Base-by-base conservation (phyloP, 2,113 vertebrate genomes). In the Eulacestoma nigropectus region DNA sequence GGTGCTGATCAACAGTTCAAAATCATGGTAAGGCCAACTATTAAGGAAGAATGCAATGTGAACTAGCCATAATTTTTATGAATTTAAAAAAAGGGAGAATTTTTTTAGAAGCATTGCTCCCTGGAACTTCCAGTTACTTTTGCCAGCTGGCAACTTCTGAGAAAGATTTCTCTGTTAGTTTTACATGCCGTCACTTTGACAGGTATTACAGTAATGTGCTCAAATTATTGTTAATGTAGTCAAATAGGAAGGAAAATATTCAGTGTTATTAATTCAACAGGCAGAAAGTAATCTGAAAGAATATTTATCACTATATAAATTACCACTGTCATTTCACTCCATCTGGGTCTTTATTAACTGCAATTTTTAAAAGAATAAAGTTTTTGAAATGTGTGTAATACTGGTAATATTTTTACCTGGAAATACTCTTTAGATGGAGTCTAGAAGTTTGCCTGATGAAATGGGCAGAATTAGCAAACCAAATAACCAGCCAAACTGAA, bases 211-310 rank as follows among this genome's bases (percentile, higher is more conserved):
- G 53, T 76, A 82, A 46, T 32, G 6, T 79, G 27, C 74, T 79
- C 25, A 73, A 76, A 76, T 93, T 89, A 75, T 55, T 89, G 60
- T 82, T 93, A 91, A 82, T 81, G 23, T 89, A 68, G 87, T 53
- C 79, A 44, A 91, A 84, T 84, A 72, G n/a, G 25, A 89, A 89
- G 32, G 33, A 87, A 94, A 91, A 93, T 85, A 84, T 27, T 92
- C 53, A 52, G 4, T 70, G 39, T 32, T 84, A 59, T 62, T 87
- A 82, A 91, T 95, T 93, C 69, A 78, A 87, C 8, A 84, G 41
- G 44, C 35, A 91, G 53, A 82, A 93, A 82, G 29, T 76, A 69
- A 87, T 73, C 59, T 69, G 57, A 87, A 91, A 83, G 52, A 79
- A 29, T 87, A 81, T 73, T 78, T 79, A n/a, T 87, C 53, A 46